These are phyloP conservation scores for Cliona cf. orientalis DNA, from an alignment of 37 sponge, comb jelly and placozoan species.

Conservation along the genomic window DNA sequence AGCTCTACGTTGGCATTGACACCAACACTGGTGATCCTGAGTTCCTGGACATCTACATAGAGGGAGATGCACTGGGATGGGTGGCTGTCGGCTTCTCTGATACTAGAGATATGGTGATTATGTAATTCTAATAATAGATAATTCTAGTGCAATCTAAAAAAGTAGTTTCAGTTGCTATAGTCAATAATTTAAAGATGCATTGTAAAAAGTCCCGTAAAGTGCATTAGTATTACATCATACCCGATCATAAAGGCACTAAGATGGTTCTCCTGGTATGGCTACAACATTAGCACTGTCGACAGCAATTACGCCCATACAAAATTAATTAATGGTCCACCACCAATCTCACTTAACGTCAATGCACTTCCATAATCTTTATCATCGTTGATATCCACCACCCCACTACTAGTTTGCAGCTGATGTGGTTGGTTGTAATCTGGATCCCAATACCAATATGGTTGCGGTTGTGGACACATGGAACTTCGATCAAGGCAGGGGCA, in stretches of 20 bases:
- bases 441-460: not conserved
- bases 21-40: constrained; percentile 11
- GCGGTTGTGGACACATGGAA: constrained; percentile 27
- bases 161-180: no score
- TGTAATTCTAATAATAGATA: no score
- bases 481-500: not conserved
- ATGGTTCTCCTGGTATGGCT: no score
- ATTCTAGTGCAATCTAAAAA: no score
- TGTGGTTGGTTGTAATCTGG: constrained; percentile 17
- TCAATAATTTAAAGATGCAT: no score
- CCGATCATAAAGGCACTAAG: no score
- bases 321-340: not conserved
- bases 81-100: constrained; percentile 70
- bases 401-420: constrained; percentile 8
- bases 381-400: not conserved
- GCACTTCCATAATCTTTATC: no score
- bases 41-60: constrained; percentile 43
- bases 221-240: no score
- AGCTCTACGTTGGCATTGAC: constrained; percentile 22
- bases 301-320: not conserved
- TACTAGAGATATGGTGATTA: constrained; percentile 24
- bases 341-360: not conserved
- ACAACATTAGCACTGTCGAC: not conserved
- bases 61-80: constrained; percentile 41
- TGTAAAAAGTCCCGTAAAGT: no score